These are phyloP conservation scores for Microtus richardsoni DNA, from an alignment of 2,113 vertebrate genomes.

Conservation along the genomic window DNA sequence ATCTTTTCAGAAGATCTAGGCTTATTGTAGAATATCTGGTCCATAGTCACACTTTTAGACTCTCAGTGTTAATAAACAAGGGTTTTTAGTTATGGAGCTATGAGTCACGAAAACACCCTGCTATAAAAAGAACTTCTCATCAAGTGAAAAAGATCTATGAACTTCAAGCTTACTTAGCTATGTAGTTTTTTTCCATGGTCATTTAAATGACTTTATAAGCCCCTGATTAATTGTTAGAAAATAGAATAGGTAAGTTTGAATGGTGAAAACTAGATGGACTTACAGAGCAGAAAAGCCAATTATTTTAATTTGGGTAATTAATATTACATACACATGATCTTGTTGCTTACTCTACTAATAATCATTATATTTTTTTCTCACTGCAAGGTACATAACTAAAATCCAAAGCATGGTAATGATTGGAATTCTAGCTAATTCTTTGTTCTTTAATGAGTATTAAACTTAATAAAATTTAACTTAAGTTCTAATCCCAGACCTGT, in stretches of 20 bases:
- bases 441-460: not conserved
- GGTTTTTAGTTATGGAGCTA: not conserved
- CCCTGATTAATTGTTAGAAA: not conserved
- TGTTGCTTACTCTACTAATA: not conserved
- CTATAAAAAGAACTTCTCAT: not conserved
- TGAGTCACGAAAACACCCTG: not conserved
- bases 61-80: not conserved
- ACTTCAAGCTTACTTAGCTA: not conserved
- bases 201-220: not conserved
- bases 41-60: not conserved
- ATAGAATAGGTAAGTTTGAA: not conserved
- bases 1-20: too few species aligned
- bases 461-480: not conserved
- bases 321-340: not conserved
- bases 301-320: not conserved
- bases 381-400: not conserved
- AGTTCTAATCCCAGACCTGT: not conserved
- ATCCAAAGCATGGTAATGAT: not conserved
- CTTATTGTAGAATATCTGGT: too few species aligned
- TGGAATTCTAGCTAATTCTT: not conserved
- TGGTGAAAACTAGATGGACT: not conserved
- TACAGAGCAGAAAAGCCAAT: not conserved
- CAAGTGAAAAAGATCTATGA: not conserved
- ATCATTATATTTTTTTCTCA: not conserved
- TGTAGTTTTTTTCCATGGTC: not conserved